A percentile compares a stretch with the other conserved stretches of the same genome.
These are phyloP conservation scores for Mylabris phalerata DNA, from an alignment of 1,140 invertebrate species.

Conservation along the genomic window DNA sequence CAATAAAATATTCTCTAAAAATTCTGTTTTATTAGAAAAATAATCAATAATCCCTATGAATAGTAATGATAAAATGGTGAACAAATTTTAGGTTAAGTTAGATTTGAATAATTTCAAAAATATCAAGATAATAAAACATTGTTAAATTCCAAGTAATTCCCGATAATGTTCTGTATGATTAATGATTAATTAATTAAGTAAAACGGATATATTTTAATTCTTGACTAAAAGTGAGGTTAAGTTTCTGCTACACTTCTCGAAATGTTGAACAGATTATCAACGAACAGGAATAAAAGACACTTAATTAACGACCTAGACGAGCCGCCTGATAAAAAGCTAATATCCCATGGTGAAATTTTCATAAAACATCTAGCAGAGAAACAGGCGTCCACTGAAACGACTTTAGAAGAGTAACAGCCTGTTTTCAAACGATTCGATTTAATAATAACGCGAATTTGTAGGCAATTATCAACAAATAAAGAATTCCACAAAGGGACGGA, in stretches of 20 bases:
- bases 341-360: constrained; percentile 30
- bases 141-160: no score
- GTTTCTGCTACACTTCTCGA: background rate
- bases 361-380: constrained; percentile 34
- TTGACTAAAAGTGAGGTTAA: no score
- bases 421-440: constrained; percentile 1
- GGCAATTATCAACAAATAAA: constrained; percentile 25
- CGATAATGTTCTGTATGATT: no score
- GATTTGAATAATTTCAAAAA: no score
- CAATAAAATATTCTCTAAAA: constrained; percentile 23
- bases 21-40: background rate
- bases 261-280: constrained; percentile 7
- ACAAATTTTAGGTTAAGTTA: no score
- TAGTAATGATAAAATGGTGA: no score
- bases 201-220: no score
- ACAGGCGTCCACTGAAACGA: constrained; percentile 29
- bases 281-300: background rate
- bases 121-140: no score
- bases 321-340: constrained; percentile 28
- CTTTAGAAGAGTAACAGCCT: constrained; percentile 30
- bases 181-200: background rate
- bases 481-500: constrained; percentile 27
- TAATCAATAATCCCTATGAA: background rate
- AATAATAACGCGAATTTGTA: constrained; percentile 19
- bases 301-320: constrained; percentile 17